Conservation (phyloP, 2,888 invertebrate genomes). For the Drosophila nr. perissopoda region DNA sequence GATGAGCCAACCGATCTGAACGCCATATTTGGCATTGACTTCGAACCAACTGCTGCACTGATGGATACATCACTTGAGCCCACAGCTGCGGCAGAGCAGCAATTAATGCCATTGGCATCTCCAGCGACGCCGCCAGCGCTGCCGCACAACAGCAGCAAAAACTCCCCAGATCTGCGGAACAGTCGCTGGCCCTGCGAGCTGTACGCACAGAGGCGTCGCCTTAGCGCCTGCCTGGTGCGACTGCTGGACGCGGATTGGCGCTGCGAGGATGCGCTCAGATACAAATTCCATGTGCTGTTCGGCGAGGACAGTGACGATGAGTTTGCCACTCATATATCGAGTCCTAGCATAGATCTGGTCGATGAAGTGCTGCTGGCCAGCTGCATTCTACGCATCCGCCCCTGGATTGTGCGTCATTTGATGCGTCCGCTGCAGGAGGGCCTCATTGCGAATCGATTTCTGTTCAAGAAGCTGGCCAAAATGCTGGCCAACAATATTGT, state of each 20-base stretch:
- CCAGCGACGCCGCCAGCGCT: slow-evolving; percentile 31
- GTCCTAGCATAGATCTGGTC: slow-evolving; percentile 82
- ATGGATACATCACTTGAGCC: background rate
- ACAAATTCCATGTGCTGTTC: slow-evolving; percentile 76
- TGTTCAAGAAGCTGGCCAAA: slow-evolving; percentile 83
- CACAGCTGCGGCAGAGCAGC: background rate
- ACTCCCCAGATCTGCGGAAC: slow-evolving; percentile 61
- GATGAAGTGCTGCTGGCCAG: slow-evolving; percentile 80
- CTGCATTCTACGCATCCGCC: slow-evolving; percentile 82
- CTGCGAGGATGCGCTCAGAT: slow-evolving; percentile 71
- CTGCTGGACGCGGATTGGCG: slow-evolving; percentile 81
- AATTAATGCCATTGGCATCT: slow-evolving; percentile 16
- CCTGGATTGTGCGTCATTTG: slow-evolving; percentile 82
- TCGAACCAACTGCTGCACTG: slow-evolving; percentile 11
- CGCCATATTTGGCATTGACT: slow-evolving; percentile 81
- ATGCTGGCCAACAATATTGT: slow-evolving; percentile 77
- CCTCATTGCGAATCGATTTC: slow-evolving; percentile 80
- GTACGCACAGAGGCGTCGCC: slow-evolving; percentile 73
- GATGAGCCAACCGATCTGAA: slow-evolving; percentile 77
- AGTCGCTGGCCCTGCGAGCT: slow-evolving; percentile 84
- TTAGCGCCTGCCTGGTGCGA: slow-evolving; percentile 69
- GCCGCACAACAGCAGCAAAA: background rate
- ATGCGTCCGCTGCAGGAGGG: slow-evolving; percentile 82
- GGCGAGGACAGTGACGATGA: slow-evolving; percentile 84
- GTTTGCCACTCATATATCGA: slow-evolving; percentile 71